Evolutionary conservation across 2,888 invertebrate species (phyloP).

Genomic region (Cryptocheilus praepositus): DNA sequence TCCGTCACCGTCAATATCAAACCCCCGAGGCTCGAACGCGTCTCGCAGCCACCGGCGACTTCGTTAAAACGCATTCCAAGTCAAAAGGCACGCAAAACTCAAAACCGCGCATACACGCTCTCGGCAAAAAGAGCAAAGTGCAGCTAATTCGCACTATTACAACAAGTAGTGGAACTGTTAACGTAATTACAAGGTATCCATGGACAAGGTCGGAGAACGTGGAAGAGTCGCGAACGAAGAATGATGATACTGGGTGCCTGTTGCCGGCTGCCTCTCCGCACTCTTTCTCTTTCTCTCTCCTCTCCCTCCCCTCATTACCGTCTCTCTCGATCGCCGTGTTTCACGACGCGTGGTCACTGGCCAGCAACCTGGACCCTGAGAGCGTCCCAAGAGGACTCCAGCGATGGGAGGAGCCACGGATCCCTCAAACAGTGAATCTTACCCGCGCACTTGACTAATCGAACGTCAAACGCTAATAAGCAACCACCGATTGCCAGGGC

Average conservation of each 20-base stretch:
- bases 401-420: conserved; percentile 63
- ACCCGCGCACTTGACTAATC: conserved; percentile 69
- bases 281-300: background rate
- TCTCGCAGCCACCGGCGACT: too few species aligned
- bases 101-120: too few species aligned
- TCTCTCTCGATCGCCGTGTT: conserved; percentile 20
- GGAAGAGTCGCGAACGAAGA: conserved; percentile 57
- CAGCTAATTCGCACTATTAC: conserved; percentile 53
- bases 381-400: conserved; percentile 36
- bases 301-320: too few species aligned
- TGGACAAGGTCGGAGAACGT: conserved; percentile 36
- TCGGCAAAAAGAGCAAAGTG: conserved; percentile 17
- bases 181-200: conserved; percentile 66
- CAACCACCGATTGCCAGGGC: conserved; percentile 66
- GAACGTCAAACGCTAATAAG: conserved; percentile 74
- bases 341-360: conserved; percentile 42
- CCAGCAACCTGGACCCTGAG: conserved; percentile 35
- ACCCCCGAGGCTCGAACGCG: too few species aligned
- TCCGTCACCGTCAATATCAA: too few species aligned
- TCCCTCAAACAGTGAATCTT: conserved; percentile 59
- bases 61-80: too few species aligned
- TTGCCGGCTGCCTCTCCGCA: conserved; percentile 55
- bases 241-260: conserved; percentile 68
- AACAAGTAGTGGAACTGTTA: conserved; percentile 58
- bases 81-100: too few species aligned